Evolutionary conservation across 1,140 invertebrate genomes (phyloP), one percentile per base, ranked within the genome.

Genomic region (Cydia amplana): DNA sequence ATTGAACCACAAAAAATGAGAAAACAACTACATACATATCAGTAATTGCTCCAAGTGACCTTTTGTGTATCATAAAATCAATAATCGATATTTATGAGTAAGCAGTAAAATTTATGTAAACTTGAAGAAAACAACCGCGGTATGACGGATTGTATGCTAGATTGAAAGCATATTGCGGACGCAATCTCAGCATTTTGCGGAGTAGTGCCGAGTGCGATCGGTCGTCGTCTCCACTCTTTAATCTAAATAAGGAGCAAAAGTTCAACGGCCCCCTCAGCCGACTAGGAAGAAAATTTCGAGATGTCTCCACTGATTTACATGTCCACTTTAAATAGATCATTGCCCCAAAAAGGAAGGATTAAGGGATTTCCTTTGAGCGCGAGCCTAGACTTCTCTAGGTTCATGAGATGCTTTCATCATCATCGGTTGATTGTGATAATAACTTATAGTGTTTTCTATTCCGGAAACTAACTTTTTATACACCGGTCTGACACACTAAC

Each of bases 181-280:
- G 87, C 74, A 74, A 83, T 87, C 78, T 85, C 83, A 80, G 82
- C 84, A 89, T 89, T 91, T 91, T 80, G 89, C 87, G 72, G 75
- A 87, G 83, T 81, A 75, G 78, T 77, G 79, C 82, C 77, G 83
- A 87, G 85, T 89, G 81, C 78, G 81, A 36, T 85, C 88, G 86
- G 85, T 85, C 87, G 84, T 84, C 87, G 88, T 90, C 86, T 90
- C 84, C 85, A 88, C 86, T 87, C 86, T 90, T 91, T 91, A 91
- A 89, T 91, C 89, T 92, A 92, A 91, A 91, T 92, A 92, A 92
- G 91, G 91, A 90, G 86, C 90, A 88, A 89, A 90, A 90, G 91
- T 91, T 92, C 90, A 91, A 90, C 82, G 89, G 83, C 88, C 86
- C 80, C 78, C 78, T 83, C 87, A 79, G 76, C 78, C 79, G 75